phyloP scores from a whole-genome alignment of 2,113 vertebrate genomes.

The Salminus brasiliensis region DNA sequence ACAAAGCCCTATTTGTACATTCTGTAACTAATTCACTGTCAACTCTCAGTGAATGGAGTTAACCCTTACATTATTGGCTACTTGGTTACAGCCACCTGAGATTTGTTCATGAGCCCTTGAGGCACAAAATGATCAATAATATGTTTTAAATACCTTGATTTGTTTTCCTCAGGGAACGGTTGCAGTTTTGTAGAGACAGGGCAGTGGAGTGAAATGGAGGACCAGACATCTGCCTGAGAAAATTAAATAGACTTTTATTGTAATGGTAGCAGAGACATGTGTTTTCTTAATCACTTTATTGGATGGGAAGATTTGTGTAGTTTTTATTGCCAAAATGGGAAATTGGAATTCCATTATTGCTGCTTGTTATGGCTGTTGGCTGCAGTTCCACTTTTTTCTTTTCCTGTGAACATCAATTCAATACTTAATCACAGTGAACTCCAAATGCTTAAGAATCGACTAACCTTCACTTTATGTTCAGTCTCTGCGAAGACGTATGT shows the following conservation, averaged over 20 bases:
- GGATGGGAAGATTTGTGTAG: neutral
- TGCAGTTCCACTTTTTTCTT: neutral
- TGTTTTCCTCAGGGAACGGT: conserved; percentile 36
- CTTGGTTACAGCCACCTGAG: neutral
- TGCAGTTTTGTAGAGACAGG: conserved; percentile 1
- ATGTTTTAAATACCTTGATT: conserved; percentile 58
- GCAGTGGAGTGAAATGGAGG: conserved; percentile 19
- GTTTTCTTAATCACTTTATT: neutral
- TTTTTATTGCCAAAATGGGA: neutral
- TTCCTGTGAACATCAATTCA: neutral
- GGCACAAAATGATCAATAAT: conserved; percentile 59
- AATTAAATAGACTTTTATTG: neutral
- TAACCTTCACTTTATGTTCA: conserved; percentile 8
- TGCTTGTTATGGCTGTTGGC: neutral
- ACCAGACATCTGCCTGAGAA: conserved; percentile 11
- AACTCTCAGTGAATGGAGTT: neutral
- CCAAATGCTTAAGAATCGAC: neutral
- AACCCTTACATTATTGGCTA: conserved; percentile 10
- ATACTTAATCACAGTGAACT: neutral
- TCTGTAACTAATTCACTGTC: neutral
- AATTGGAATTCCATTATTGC: neutral
- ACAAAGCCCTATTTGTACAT: neutral
- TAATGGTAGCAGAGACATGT: neutral
- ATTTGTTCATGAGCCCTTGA: conserved; percentile 23
- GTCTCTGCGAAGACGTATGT: neutral